Base-by-base conservation (phyloP, 37 sponge, comb jelly and placozoan genomes). In the Haliclona indistincta region DNA sequence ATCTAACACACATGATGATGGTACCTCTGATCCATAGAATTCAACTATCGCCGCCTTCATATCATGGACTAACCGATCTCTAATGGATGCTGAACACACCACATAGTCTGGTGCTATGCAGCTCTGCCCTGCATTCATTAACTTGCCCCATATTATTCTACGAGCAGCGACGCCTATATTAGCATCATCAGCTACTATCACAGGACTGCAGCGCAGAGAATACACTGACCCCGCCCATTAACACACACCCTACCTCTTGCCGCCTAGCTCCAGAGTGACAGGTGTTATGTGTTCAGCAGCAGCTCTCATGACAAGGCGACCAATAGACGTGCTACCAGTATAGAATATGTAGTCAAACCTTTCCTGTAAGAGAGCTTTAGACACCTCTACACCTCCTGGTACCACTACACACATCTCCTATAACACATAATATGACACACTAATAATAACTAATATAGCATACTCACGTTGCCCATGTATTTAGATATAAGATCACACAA, bases 81-180 rank as follows among this genome's bases (percentile, higher is more conserved):
- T 54, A 38, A 77, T 79, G 4, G 44, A 35, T n/a, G 68, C 33
- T 63, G 81, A 76, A 66, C 93, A 92, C 2, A 89, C 78, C 19
- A 96, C 88, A 68, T 92, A 96, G 80, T 96, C 97, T 1, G 93
- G 90, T 6, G 97, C 93, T 33, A 96, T 76, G 62, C 97, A 96
- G 43, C 93, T 86, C 80, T 96, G 93, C 0, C 97, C 93, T 11
- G 82, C 82, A 67, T 96, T 96, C 61, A 84, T 30, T 54, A 70
- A 86, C 75, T 96, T 96, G 56, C 84, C 93, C 89, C 89, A 92
- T n/a, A 72, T 70, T 26, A 96, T 85, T 19, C 97, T 72, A 53
- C 71, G 40, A 3, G 85, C 93, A 28, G 92, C 93, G 0, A 82
- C 81, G 3, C 86, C 74, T 4, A 92, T 63, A 77, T 96, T 86